These are phyloP conservation scores for Pseudopipra pipra DNA, from an alignment of 2,113 vertebrate genomes.

Conservation along the genomic window DNA sequence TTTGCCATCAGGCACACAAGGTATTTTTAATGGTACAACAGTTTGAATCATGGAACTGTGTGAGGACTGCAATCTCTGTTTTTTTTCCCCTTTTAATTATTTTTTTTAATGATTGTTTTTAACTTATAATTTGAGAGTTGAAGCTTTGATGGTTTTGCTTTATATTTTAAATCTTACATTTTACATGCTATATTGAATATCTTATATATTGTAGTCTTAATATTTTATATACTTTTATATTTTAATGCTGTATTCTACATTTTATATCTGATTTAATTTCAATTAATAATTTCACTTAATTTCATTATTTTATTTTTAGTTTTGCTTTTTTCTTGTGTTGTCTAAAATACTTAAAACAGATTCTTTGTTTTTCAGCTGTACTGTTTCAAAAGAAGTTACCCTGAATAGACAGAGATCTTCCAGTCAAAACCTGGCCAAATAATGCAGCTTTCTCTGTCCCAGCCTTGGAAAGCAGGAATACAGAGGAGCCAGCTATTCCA, in stretches of 20 bases:
- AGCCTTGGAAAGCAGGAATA: not conserved
- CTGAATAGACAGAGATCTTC: not conserved
- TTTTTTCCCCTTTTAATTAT: not conserved
- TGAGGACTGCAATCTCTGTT: not conserved
- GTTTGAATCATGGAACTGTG: not conserved
- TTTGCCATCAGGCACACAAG: not conserved
- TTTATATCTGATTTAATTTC: not conserved
- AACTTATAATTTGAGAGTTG: not conserved
- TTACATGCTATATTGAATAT: not conserved
- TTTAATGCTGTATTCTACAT: not conserved
- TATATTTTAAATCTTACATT: not conserved
- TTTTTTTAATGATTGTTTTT: not conserved
- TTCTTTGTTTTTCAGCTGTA: not conserved
- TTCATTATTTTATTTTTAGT: not conserved
- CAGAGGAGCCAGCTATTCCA: not conserved
- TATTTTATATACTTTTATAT: not conserved
- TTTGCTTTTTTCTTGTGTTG: not conserved
- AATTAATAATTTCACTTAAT: rapidly evolving
- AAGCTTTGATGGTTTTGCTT: not conserved
- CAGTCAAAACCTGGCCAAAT: not conserved
- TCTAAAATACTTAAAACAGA: no score
- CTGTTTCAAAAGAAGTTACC: not conserved
- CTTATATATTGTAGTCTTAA: not conserved
- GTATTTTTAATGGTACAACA: not conserved
- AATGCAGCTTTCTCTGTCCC: not conserved